Base-by-base conservation (phyloP, 1,140 invertebrate genomes). In the Meloidogyne exigua region DNA sequence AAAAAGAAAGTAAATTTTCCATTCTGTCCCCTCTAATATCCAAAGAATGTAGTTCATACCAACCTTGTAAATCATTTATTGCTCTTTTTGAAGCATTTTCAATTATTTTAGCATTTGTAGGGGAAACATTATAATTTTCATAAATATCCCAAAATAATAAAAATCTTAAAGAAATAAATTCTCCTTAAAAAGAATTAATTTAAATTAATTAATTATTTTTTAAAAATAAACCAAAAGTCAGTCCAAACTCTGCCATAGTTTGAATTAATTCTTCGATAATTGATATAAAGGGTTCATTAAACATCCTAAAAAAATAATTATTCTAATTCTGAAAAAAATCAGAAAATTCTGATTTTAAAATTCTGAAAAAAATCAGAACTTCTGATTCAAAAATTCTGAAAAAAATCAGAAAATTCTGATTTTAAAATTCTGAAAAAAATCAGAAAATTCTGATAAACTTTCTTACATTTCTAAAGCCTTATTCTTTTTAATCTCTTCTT, bases 81-180 rank as follows among this genome's bases (percentile, higher is more conserved):
- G 82, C 77, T 21, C 64, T 49, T 28, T 83, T 72, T 11, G 82
- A 79, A 12, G 81, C 81, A 67, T 76, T 26, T 36, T 62, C 36
- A 3, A 69, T 23, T n/a, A 18, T 49, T 25, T 71, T 1, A 12
- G 7, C 1, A 49, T 28, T 74, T 44, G 4, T 2, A 0, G 18
- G n/a, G 28, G 49, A 25, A 42, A 39, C 21, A 39, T 67, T 28
- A 23, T 11, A 64, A 49, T 71, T 15, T 81, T 83, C 3, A 80
- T 82, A 70, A 32, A 39, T 57, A 36, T 85, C 85, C 82, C 82
- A 85, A 68, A 85, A 83, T 42, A 85, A 80, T 1, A 85, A 69
- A 23, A 84, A 49, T 65, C 84, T 76, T n/a, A 85, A 76, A 0
- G 84, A 81, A 67, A 85, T 81, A 26, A 86, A 76, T 71, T 85